These are phyloP conservation scores for Lycocerus yunnanus DNA, from an alignment of 2,888 invertebrate species.

Conservation along the genomic window DNA sequence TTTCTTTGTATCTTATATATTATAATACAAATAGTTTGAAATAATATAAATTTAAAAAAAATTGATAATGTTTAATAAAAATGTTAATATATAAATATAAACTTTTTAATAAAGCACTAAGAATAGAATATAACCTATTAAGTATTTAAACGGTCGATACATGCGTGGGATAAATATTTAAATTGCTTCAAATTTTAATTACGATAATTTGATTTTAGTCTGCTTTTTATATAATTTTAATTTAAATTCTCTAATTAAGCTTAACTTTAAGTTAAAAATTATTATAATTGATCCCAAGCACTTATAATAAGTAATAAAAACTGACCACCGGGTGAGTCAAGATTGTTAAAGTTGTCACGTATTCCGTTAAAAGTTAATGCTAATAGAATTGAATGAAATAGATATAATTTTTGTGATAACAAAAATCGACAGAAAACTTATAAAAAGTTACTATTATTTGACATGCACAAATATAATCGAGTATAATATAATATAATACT, in stretches of 20 bases:
- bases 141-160: neutral
- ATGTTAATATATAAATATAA: neutral
- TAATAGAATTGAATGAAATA: constrained; percentile 11
- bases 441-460: neutral
- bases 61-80: no score
- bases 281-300: neutral
- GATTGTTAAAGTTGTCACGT: constrained; percentile 20
- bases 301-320: constrained; percentile 11
- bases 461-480: no score
- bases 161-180: constrained; percentile 7
- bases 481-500: no score
- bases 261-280: neutral
- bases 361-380: constrained; percentile 7
- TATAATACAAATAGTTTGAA: no score
- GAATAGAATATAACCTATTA: neutral
- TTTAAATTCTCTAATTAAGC: neutral
- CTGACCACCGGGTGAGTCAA: constrained; percentile 22
- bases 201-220: neutral
- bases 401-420: constrained; percentile 10
- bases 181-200: neutral
- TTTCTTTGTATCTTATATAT: no score
- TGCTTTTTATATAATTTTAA: neutral
- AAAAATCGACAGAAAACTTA: neutral
- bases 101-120: neutral
- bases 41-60: no score